A percentile compares a stretch with the other conserved stretches of the same genome.
Conservation (phyloP, 2,113 vertebrate genomes). For the Aegypius monachus region DNA sequence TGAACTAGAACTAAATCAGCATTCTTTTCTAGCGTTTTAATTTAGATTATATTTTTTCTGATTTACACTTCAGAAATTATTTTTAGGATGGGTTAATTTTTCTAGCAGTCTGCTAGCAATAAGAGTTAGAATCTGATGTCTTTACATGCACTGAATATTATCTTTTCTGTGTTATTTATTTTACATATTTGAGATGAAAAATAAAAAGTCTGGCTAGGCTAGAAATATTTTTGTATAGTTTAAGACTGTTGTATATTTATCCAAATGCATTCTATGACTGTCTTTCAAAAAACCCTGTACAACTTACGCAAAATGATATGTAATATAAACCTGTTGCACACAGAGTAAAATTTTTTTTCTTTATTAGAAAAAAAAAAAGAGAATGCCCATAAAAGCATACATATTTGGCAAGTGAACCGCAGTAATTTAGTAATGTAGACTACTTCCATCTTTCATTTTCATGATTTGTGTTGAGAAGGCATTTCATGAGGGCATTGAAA, state of each 20-base stretch:
- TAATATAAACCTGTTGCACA: neutral
- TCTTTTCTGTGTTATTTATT: neutral
- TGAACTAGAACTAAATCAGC: neutral
- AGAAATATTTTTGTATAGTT: neutral
- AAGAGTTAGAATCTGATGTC: neutral
- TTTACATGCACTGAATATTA: neutral
- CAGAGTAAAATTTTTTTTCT: neutral
- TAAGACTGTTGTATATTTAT: neutral
- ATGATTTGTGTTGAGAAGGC: neutral
- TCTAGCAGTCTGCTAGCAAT: neutral
- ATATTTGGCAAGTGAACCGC: neutral
- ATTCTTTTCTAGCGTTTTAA: neutral
- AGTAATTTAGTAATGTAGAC: neutral
- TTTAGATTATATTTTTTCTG: neutral
- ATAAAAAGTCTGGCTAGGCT: neutral
- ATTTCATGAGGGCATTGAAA: neutral
- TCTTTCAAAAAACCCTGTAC: neutral
- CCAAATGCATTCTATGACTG: neutral
- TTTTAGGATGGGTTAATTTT: neutral
- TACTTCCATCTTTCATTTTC: neutral
- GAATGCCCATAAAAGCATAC: neutral
- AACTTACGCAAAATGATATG: neutral
- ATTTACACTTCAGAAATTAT: neutral
- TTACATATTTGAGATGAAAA: neutral
- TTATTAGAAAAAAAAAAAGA: neutral